Evolutionary conservation across 2,888 invertebrate species (phyloP).

Genomic region (Andrena dorsata): DNA sequence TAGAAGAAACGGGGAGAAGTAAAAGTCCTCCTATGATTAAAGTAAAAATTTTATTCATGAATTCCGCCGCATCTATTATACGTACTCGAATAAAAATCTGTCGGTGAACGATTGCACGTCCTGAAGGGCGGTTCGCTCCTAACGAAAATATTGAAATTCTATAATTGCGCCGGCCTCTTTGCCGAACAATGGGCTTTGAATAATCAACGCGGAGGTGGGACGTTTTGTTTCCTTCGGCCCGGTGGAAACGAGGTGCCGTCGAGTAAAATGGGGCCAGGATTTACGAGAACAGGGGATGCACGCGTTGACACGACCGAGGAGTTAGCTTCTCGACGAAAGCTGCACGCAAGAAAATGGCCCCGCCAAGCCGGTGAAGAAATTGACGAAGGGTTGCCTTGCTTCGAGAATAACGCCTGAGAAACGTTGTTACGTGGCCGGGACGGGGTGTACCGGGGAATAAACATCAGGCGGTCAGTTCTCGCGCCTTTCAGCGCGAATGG

Average conservation of each 20-base stretch:
- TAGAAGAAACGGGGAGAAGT: not conserved
- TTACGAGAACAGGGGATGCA: slow-evolving; percentile 5
- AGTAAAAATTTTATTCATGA: slow-evolving; percentile 48
- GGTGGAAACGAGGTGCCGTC: not conserved
- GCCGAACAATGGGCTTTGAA: not conserved
- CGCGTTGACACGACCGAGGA: slow-evolving; percentile 8
- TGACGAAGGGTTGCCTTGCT: slow-evolving; percentile 45
- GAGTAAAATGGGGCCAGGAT: slow-evolving; percentile 21
- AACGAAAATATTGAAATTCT: slow-evolving; percentile 49
- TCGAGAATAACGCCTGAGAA: slow-evolving; percentile 44
- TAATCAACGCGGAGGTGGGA: slow-evolving; percentile 8
- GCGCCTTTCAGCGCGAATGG: slow-evolving; percentile 70
- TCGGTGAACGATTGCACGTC: slow-evolving; percentile 20
- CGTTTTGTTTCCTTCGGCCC: slow-evolving; percentile 3
- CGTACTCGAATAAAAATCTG: slow-evolving; percentile 24
- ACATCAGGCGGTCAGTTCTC: slow-evolving; percentile 68
- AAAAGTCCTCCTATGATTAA: slow-evolving; percentile 35
- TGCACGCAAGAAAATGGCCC: slow-evolving; percentile 16
- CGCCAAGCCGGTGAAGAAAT: slow-evolving; percentile 24
- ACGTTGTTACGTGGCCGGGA: slow-evolving; percentile 35
- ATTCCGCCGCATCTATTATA: slow-evolving; percentile 34
- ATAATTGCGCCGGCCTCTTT: slow-evolving; percentile 35
- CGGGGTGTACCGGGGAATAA: slow-evolving; percentile 66
- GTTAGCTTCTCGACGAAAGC: not conserved
- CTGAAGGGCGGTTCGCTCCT: slow-evolving; percentile 9